A percentile compares a stretch with the other conserved stretches of the same genome.
Evolutionary conservation across 2,113 vertebrate genomes (phyloP).

Genomic region (Microcebus murinus): DNA sequence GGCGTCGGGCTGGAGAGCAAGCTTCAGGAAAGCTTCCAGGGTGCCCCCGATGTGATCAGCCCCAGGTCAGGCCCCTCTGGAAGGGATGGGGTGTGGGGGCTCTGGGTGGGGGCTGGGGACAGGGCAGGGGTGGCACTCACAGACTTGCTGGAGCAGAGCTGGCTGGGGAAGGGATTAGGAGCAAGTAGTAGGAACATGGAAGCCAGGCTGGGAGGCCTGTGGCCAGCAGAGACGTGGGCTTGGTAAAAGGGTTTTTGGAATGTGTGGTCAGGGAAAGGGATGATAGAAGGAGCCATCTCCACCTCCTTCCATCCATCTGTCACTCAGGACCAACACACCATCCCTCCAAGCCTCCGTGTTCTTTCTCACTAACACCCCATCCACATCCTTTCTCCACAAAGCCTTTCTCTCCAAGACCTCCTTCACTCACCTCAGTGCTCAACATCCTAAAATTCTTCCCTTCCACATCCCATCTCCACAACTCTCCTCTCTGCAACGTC

Average conservation of each 20-base stretch:
- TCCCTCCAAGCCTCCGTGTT: not conserved
- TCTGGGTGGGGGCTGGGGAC: not conserved
- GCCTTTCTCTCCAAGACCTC: not conserved
- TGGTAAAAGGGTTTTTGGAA: not conserved
- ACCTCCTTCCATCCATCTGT: not conserved
- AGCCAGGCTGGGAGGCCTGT: not conserved
- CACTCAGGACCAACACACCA: not conserved
- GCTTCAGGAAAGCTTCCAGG: conserved; percentile 97
- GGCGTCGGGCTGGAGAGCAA: conserved; percentile 96
- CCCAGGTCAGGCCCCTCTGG: conserved; percentile 90
- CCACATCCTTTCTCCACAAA: not conserved
- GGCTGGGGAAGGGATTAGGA: not conserved
- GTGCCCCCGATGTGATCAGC: conserved; percentile 95
- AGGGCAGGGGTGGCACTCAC: not conserved
- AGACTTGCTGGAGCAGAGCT: not conserved
- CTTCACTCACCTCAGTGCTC: not conserved
- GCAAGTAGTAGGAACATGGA: too few species aligned
- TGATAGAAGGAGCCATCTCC: not conserved
- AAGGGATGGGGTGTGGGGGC: not conserved
- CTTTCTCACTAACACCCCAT: not conserved
- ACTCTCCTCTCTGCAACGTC: not conserved
- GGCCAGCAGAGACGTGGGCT: not conserved
- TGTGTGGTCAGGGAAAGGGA: not conserved
- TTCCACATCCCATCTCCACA: not conserved
- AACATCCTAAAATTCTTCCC: not conserved